These are phyloP conservation scores for Thaumatotibia leucotreta DNA, from an alignment of 1,140 invertebrate species.

Conservation along the genomic window DNA sequence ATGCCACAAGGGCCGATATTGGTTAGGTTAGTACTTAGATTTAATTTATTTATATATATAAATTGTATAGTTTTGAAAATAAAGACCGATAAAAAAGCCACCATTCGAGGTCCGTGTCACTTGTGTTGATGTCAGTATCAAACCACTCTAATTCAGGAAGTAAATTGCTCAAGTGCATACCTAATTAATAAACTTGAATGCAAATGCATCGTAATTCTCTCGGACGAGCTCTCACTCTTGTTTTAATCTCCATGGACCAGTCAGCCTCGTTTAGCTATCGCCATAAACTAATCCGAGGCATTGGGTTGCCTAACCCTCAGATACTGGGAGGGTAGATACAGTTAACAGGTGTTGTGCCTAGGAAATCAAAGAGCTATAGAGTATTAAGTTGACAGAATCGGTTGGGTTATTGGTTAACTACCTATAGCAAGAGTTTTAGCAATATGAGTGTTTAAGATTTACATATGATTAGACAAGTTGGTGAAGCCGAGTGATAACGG, in stretches of 20 bases:
- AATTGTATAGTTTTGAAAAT: too few species aligned
- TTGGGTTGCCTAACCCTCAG: slow-evolving; percentile 6
- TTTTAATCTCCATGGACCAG: neutral
- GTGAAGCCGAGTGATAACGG: too few species aligned
- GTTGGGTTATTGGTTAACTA: neutral
- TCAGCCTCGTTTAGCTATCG: slow-evolving; percentile 3
- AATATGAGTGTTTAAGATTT: too few species aligned
- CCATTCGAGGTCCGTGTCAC: too few species aligned
- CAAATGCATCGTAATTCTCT: neutral
- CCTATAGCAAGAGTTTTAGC: neutral
- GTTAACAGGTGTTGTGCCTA: neutral
- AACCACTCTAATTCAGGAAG: neutral
- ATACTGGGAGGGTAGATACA: neutral
- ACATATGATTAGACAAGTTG: too few species aligned
- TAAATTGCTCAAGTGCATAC: neutral
- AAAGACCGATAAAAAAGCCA: too few species aligned
- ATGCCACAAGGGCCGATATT: too few species aligned
- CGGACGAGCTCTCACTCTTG: neutral
- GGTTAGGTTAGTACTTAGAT: too few species aligned
- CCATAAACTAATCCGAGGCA: slow-evolving; percentile 11
- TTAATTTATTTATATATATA: too few species aligned
- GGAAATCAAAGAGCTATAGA: neutral
- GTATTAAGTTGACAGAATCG: too few species aligned
- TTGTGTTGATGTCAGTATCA: too few species aligned
- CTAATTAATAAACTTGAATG: neutral